Base-by-base conservation (phyloP, 2,797 vertebrate species). In the Clarias laeviceps region DNA sequence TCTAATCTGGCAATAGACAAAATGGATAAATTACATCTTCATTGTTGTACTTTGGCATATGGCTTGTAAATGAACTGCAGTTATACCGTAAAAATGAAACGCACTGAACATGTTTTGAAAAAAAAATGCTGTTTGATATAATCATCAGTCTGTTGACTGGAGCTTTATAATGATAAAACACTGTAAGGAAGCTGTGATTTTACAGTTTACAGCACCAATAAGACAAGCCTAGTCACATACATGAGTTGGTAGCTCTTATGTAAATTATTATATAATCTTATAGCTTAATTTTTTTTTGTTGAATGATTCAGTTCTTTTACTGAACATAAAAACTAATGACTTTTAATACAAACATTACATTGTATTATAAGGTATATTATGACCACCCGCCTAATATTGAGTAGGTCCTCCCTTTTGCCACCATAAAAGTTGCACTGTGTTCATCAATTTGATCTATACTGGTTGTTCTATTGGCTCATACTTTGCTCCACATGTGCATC, bases 161-260 rank as follows among this genome's bases (percentile, higher is more conserved):
- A 56, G n/a, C n/a, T 56, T 74, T 74, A 27, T 54, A 62, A 27
- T 40, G 34, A 83, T 76, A 54, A 45, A 22, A 2, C 37, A 56
- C n/a, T 34, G 34, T 65, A 32, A 84, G 50, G 11, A 37, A 69
- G 50, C 73, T 78, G 82, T 65, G 27, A 66, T 17, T 74, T 74
- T 73, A 20, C 17, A 73, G n/a, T n/a, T 34, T 77, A 77, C 54
- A 34, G 8, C 54, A 76, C 73, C 0, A 7, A 56, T 56, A 22
- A 74, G 17, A 7, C n/a, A 76, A 57, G 3, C 17, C 17, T 32
- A 32, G 18, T 32, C 50, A 74, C 24, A 74, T 29, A 50, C 11
- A 45, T 54, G 50, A 76, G 12, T 54, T 54, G 15, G 72, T 5
- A 18, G 18, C 9, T 6, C 18, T 34, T 54, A 1, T 84, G 34